Conservation (phyloP, 2,888 invertebrate species). For the Dioctria rufipes region DNA sequence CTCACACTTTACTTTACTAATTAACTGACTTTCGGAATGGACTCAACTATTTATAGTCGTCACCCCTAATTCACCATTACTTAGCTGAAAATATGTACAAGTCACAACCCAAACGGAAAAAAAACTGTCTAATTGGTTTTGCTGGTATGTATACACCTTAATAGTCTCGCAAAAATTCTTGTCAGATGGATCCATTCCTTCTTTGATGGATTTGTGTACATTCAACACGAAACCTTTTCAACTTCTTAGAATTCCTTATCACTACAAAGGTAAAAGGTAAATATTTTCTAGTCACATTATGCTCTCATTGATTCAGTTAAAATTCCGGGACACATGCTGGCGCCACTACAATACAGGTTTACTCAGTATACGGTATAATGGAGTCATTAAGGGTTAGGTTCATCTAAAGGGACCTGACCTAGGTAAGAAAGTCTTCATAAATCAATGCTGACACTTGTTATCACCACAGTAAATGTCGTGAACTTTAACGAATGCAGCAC, state of each 20-base stretch:
- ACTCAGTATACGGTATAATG: neutral
- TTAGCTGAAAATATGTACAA: slow-evolving; percentile 7
- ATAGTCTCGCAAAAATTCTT: neutral
- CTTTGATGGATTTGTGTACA: neutral
- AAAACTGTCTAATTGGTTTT: neutral
- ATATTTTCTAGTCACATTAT: neutral
- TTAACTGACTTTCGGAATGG: slow-evolving; percentile 1
- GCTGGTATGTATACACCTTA: neutral
- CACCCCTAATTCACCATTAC: neutral
- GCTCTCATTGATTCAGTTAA: neutral
- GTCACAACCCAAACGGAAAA: neutral
- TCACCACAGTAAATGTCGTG: neutral
- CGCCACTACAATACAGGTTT: neutral
- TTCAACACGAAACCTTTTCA: neutral
- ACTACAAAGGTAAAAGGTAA: slow-evolving; percentile 5
- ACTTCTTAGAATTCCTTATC: neutral
- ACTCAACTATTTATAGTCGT: slow-evolving; percentile 32
- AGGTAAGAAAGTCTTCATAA: slow-evolving; percentile 3
- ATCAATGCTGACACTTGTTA: neutral
- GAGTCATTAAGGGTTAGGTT: slow-evolving; percentile 10
- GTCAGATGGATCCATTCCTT: neutral
- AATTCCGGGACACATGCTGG: neutral
- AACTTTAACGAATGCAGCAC: too few relatives aligned
- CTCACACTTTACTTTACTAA: slow-evolving; percentile 28
- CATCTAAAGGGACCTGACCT: neutral